phyloP scores from a whole-genome alignment of 1,140 invertebrate species.

The Apis dorsata region DNA sequence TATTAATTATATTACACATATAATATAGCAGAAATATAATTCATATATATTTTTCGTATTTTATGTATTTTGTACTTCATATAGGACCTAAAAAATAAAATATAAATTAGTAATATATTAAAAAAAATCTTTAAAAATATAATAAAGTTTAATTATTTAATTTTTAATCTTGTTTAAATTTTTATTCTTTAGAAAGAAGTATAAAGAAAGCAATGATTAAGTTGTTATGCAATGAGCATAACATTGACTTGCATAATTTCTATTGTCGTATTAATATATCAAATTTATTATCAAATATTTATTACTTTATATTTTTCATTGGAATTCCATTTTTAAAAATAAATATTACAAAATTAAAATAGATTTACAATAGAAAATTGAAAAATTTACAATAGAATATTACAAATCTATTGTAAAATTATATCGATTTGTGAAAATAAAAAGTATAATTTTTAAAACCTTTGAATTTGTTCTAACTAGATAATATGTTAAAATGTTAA shows the following conservation, averaged over 20 bases:
- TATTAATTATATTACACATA: background rate
- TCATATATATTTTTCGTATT: background rate
- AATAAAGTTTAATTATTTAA: background rate
- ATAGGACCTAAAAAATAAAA: background rate
- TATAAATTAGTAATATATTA: background rate
- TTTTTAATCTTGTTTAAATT: background rate
- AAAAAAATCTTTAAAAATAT: background rate
- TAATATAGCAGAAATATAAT: background rate
- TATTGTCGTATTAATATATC: background rate
- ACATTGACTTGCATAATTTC: conserved; percentile 24
- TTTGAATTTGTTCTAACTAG: background rate
- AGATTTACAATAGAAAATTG: background rate
- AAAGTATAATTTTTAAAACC: background rate
- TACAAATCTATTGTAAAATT: background rate
- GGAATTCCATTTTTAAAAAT: conserved; percentile 2
- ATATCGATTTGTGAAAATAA: background rate
- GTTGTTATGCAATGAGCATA: conserved; percentile 26
- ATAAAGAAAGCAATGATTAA: background rate
- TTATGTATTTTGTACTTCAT: background rate
- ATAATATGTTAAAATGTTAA: background rate
- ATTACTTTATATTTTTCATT: no score
- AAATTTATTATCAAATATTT: conserved; percentile 3
- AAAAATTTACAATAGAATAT: no score
- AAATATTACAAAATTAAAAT: background rate
- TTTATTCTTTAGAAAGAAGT: background rate